Evolutionary conservation across 2,113 vertebrate species (phyloP), one percentile per base, ranked within the genome.

Genomic region (Phocoena sinus): DNA sequence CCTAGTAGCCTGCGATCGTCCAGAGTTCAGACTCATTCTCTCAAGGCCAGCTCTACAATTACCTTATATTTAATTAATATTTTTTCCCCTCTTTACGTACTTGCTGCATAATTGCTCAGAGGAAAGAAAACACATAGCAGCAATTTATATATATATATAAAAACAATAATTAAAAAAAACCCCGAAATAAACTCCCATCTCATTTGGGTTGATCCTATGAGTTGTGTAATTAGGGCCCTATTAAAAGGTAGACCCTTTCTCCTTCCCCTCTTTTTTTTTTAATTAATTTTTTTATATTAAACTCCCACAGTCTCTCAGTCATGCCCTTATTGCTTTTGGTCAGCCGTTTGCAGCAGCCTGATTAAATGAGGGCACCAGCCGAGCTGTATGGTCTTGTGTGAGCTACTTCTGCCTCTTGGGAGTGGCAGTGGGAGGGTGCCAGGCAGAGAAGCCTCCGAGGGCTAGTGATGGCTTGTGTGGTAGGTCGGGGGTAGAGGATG

Each of bases 291-390:
- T 97, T 95, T 90, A 73, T 98, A 97, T 98, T 98, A 97, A 98
- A 98, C 98, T 98, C 98, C 96, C 96, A 89, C 31, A 92, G 97
- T 95, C 97, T 98, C 97, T 98, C 97, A 97, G 98, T 98, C 98
- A 98, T 97, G 96, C 97, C 92, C 58, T 98, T 98, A 98, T 98
- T 98, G 97, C 96, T 98, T 98, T 98, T 98, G 98, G 98, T 97
- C 97, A 98, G 84, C 95, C 79, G 53, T 98, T 97, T 91, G 97
- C 67, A 77, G 98, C 96, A 12, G 97, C 93, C 96, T 98, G 97
- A 98, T 98, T 98, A 98, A 99, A 98, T 53, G 95, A 98, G 97
- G 87, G 87, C 92, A 96, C 97, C 96, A 96, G 93, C 95, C 5
- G 94, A 94, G 97, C 11, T 53, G 13, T 31, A 36, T 74, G 86